Conservation (phyloP, 2,797 vertebrate species). For the Saxicola maurus region DNA sequence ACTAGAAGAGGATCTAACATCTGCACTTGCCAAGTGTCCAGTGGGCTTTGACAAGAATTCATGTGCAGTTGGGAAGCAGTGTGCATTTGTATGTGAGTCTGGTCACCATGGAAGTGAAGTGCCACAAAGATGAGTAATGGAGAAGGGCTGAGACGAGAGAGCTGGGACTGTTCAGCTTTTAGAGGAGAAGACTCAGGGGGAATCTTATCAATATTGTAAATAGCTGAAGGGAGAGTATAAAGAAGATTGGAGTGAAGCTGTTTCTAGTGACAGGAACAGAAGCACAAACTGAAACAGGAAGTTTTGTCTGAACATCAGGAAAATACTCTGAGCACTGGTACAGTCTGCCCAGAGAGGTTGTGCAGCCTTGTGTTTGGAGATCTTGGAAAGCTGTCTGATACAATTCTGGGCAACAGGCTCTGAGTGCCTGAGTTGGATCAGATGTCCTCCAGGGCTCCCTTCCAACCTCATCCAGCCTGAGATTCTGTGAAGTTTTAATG, state of each 20-base stretch:
- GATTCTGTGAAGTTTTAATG: not conserved
- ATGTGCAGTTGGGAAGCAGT: not conserved
- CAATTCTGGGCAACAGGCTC: not conserved
- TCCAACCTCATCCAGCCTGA: not conserved
- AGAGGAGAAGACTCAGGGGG: not conserved
- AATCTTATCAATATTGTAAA: not conserved
- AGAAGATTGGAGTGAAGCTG: not conserved
- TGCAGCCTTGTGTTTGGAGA: not conserved
- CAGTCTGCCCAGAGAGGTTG: not conserved
- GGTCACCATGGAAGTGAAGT: accelerated
- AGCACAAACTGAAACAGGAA: not conserved
- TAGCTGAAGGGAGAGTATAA: not conserved
- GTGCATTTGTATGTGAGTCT: not conserved
- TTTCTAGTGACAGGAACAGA: not conserved
- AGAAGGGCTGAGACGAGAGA: not conserved
- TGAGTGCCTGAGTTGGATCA: not conserved
- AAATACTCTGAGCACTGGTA: not conserved
- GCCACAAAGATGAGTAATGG: not conserved
- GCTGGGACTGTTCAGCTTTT: not conserved
- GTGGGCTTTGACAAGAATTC: not conserved
- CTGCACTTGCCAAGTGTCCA: not conserved
- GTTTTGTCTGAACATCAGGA: not conserved
- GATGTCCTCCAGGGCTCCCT: not conserved
- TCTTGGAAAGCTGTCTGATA: not conserved
- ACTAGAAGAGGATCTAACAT: not conserved